Conservation (phyloP, 2,113 vertebrate species). For the Carettochelys insculpta region DNA sequence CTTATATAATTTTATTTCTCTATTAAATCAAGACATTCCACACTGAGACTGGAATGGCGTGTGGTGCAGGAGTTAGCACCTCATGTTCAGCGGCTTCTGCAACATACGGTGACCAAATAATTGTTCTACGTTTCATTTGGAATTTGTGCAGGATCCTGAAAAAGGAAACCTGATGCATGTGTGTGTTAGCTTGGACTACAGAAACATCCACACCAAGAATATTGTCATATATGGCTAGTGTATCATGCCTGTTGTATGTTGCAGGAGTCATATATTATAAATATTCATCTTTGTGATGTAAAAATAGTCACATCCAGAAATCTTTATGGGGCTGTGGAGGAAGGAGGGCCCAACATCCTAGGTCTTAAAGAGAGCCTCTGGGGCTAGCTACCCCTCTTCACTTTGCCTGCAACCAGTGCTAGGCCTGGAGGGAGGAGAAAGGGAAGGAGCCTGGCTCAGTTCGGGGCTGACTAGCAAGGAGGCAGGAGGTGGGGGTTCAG, state of each 20-base stretch:
- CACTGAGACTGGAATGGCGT: not conserved
- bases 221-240: not conserved
- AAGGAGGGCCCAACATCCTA: too few species aligned
- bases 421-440: too few species aligned
- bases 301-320: constrained; percentile 16
- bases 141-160: not conserved
- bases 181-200: not conserved
- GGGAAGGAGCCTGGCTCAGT: too few species aligned
- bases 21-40: constrained; percentile 74
- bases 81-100: not conserved
- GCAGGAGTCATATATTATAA: constrained; percentile 27
- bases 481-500: too few species aligned
- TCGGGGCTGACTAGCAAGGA: too few species aligned
- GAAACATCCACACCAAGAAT: constrained; percentile 1
- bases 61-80: constrained; percentile 35
- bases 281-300: not conserved
- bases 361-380: too few species aligned
- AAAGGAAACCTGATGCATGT: constrained; percentile 16
- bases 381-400: too few species aligned
- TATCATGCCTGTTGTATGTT: not conserved
- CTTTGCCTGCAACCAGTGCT: too few species aligned
- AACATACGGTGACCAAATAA: constrained; percentile 9
- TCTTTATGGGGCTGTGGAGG: constrained; percentile 15
- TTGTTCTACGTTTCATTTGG: rapidly evolving
- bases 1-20: constrained; percentile 79